Base-by-base conservation (phyloP, 2,888 invertebrate species). In the Drosophila bunnanda region DNA sequence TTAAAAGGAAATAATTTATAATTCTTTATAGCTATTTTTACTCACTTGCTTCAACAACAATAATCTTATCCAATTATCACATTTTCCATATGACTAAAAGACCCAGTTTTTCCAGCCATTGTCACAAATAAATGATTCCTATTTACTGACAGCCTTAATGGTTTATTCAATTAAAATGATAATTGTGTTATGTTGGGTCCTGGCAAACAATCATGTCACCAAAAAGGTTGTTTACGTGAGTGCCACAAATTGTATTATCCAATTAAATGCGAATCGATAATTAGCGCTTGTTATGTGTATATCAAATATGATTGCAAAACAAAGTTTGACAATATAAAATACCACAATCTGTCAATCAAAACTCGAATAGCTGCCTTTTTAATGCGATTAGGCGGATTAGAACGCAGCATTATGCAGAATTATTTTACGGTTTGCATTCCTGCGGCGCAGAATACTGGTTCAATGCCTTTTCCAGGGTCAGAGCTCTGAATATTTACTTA, bases 131-230 rank as follows among this genome's bases (percentile, higher is more conserved):
- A 54, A 34, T 46, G 32, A 36, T 59, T 58, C 7, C 28, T 60
- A 44, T 57, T 46, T 46, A 57, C 44, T 53, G 58, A 17, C 65
- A 52, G 46, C 13, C 48, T 60, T 58, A 68, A 72, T 79, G 54
- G 56, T 72, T 66, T 64, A 70, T 71, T 69, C 7, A 62, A 69
- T 79, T 76, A 43, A 77, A 76, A 60, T 55, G 22, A 60, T 84
- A 65, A 73, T 61, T 41, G 25, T 36, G 50, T 53, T 62, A 54
- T 69, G 70, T 20, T 46, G 44, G 46, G 41, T 39, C 30, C 46
- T 15, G 41, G 28, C 28, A 32, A 64, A 54, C 59, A 59, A 61
- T 48, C 13, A 39, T 48, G 44, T 75, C 55, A 52, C 68, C 72
- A 25, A 25, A 38, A 61, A 50, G 41, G 43, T 30, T 57, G 30